Evolutionary conservation across 2,113 vertebrate genomes (phyloP).

Genomic region (Mungos mungo): DNA sequence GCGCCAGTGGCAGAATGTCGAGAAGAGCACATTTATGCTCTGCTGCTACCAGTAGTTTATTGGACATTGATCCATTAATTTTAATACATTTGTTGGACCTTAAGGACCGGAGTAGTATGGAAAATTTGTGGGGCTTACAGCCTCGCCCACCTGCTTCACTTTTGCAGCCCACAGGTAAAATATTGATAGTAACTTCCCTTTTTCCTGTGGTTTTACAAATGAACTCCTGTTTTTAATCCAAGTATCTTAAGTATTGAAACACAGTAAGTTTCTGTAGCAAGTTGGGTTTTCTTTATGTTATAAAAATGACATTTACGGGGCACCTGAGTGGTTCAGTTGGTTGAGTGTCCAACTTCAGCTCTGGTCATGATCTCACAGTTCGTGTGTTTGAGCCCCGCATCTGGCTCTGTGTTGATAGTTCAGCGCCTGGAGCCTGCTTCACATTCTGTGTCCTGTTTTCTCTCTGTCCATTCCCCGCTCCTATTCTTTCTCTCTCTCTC

Average conservation of each 20-base stretch:
- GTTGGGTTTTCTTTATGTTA: conserved; percentile 4
- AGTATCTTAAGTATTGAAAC: background rate
- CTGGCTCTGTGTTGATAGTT: too few relatives aligned
- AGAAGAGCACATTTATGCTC: conserved; percentile 83
- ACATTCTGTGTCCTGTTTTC: too few relatives aligned
- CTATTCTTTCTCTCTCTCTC: too few relatives aligned
- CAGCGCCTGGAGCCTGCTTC: too few relatives aligned
- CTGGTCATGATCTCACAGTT: too few relatives aligned
- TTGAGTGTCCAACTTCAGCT: too few relatives aligned
- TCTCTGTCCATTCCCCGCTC: too few relatives aligned
- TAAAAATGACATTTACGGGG: background rate
- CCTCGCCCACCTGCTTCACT: conserved; percentile 93
- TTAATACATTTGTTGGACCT: conserved; percentile 97
- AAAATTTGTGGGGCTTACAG: conserved; percentile 96
- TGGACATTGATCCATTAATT: conserved; percentile 97
- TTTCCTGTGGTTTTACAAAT: conserved; percentile 26
- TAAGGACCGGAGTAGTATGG: conserved; percentile 94
- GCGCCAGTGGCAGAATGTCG: conserved; percentile 82
- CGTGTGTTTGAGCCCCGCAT: too few relatives aligned
- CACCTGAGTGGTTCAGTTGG: too few relatives aligned
- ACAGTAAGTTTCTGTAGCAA: conserved; percentile 41
- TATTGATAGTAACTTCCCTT: background rate
- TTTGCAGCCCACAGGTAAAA: conserved; percentile 92
- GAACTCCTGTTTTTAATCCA: conserved; percentile 2
- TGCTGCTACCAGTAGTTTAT: conserved; percentile 87